Percentiles rank a stretch among this genome's conserved stretches.
Conservation (phyloP, 2,888 invertebrate genomes). For the Dolichopus griseipennis region DNA sequence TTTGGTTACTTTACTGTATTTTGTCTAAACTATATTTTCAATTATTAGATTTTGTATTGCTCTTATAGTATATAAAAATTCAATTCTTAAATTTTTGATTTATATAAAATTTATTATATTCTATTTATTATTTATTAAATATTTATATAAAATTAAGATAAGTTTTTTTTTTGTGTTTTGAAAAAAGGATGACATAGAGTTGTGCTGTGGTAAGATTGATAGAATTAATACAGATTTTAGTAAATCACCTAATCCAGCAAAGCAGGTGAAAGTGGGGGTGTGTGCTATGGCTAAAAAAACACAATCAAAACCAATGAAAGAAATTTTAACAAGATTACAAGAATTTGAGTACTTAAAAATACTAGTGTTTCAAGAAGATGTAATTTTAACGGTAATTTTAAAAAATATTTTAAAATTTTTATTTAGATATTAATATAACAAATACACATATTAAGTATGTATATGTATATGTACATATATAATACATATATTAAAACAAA, state of each 20-base stretch:
- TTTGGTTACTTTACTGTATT: too few species aligned
- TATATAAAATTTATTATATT: too few species aligned
- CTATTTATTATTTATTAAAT: too few species aligned
- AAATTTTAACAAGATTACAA: conserved; percentile 89
- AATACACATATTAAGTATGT: too few species aligned
- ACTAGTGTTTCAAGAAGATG: conserved; percentile 90
- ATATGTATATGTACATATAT: too few species aligned
- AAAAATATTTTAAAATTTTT: neutral
- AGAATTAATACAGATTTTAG: conserved; percentile 53
- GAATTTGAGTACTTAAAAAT: conserved; percentile 96
- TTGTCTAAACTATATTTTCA: too few species aligned
- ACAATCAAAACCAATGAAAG: conserved; percentile 98
- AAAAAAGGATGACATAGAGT: conserved; percentile 64
- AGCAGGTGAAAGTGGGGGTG: conserved; percentile 93
- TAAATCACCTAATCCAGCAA: conserved; percentile 52
- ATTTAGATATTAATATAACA: too few species aligned
- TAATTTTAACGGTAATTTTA: conserved; percentile 73
- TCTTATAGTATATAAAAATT: too few species aligned
- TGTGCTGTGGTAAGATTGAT: conserved; percentile 53
- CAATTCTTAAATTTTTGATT: too few species aligned
- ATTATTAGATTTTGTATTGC: too few species aligned
- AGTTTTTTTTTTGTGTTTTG: conserved; percentile 13
- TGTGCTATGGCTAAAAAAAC: conserved; percentile 99
- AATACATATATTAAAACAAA: too few species aligned
- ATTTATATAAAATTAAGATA: too few species aligned